A percentile compares a stretch with the other conserved stretches of the same genome.
These are phyloP conservation scores for Sinhomidia bicolor DNA, from an alignment of 2,888 invertebrate species.

Conservation along the genomic window DNA sequence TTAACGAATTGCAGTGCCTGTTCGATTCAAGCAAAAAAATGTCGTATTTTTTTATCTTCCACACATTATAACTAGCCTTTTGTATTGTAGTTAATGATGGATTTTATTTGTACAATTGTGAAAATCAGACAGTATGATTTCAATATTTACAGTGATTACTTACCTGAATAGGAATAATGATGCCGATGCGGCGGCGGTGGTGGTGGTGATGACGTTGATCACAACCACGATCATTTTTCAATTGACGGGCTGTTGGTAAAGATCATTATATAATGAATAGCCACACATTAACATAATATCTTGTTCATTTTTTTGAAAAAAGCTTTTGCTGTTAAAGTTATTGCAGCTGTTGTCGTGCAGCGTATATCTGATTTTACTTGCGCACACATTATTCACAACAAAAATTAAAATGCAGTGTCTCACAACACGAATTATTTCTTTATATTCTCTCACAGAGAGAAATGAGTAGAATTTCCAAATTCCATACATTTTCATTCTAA, in stretches of 20 bases:
- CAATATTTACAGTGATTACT: conserved; percentile 2
- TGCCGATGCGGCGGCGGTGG: background rate
- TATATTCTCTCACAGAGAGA: background rate
- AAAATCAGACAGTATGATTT: conserved; percentile 34
- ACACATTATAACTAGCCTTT: background rate
- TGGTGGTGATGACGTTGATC: background rate
- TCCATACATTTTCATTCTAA: background rate
- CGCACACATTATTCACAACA: background rate
- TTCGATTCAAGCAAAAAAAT: background rate
- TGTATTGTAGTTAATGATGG: background rate
- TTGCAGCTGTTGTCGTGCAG: conserved; percentile 24
- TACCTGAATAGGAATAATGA: conserved; percentile 7
- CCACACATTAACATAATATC: background rate
- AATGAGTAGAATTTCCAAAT: conserved; percentile 30
- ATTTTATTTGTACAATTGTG: conserved; percentile 34
- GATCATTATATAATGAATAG: conserved; percentile 17
- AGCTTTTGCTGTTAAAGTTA: too few species aligned
- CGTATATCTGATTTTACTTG: conserved; percentile 12
- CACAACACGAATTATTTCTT: conserved; percentile 8
- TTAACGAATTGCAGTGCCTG: background rate
- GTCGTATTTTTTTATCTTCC: background rate
- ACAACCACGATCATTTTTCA: background rate
- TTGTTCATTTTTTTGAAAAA: background rate
- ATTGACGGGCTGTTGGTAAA: background rate
- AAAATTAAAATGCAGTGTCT: conserved; percentile 26